Evolutionary conservation across 2,888 invertebrate species (phyloP), one percentile per base, ranked within the genome.

Genomic region (Drosophila maculinotata): DNA sequence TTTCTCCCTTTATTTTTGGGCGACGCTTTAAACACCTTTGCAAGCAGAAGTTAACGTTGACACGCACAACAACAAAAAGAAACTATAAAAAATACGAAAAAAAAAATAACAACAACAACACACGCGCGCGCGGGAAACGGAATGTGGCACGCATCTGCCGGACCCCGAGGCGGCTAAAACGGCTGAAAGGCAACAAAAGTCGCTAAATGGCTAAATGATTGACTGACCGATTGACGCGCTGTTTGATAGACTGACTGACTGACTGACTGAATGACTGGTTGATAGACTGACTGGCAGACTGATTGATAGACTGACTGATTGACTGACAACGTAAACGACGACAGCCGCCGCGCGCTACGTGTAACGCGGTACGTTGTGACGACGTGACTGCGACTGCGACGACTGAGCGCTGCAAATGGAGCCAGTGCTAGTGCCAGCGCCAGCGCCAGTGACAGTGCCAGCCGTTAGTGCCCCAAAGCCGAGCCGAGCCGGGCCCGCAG

Each of bases 351-450:
- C 72, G 71, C 71, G 74, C 74, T 68, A 68, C 69, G 69, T 77
- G 51, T 47, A 72, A 83, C 84, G 84, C 81, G 84, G 51, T 69
- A 80, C 84, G 81, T 82, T 82, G 81, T 83, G 84, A 86, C 81
- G 86, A 83, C 84, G 87, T 83, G 81, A 86, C 86, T 82, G 81
- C 81, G 81, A 82, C 81, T 82, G 86, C 78, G 81, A 86, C 84
- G 78, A 83, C 87, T 86, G 81, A 82, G 59, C 72, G 75, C 83
- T 69, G 80, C 83, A 75, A 77, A 69, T 57, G 70, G 56, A 42
- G 57, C 45, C 58, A 28, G 23, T 26, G 26, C 23, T 15, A 52
- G 31, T 15, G 44, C 25, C 51, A 35, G 20, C n/a, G 14, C 35
- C 35, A 42, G 39, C 49, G 31, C 41, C 59, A 25, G 25, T n/a